These are phyloP conservation scores for Gisinianus flammeolus DNA, from an alignment of 2,888 invertebrate species.

Conservation along the genomic window DNA sequence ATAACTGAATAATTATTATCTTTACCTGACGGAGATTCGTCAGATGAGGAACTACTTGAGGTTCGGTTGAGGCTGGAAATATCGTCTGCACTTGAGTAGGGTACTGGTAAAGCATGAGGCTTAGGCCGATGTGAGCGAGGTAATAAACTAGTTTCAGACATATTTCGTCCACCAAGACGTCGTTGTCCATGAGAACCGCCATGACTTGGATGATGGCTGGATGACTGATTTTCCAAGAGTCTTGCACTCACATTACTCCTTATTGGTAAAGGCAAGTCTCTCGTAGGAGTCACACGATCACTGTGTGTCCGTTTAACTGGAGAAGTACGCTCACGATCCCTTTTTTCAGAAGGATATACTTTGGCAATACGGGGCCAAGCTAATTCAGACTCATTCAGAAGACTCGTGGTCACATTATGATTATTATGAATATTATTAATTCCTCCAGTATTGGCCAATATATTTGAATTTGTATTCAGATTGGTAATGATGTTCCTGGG, in stretches of 20 bases:
- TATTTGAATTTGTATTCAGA: no score
- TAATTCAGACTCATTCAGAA: slow-evolving; percentile 47
- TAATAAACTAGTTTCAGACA: slow-evolving; percentile 49
- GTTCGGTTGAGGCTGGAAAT: slow-evolving; percentile 80
- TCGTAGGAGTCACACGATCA: slow-evolving; percentile 55
- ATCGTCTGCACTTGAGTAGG: slow-evolving; percentile 80
- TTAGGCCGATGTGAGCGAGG: slow-evolving; percentile 36
- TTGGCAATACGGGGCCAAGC: slow-evolving; percentile 57
- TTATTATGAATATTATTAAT: slow-evolving; percentile 17
- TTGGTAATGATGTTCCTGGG: not conserved
- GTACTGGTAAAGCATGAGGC: slow-evolving; percentile 40
- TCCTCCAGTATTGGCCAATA: slow-evolving; percentile 45
- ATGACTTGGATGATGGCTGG: slow-evolving; percentile 4
- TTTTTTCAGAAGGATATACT: slow-evolving; percentile 56
- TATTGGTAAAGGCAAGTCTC: slow-evolving; percentile 43
- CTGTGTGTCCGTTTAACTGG: slow-evolving; percentile 58
- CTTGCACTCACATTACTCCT: not conserved
- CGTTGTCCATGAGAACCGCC: slow-evolving; percentile 22
- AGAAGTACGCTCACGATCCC: slow-evolving; percentile 40
- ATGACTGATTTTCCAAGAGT: not conserved
- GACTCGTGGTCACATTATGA: not conserved
- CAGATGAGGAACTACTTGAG: slow-evolving; percentile 81
- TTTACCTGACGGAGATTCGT: slow-evolving; percentile 67
- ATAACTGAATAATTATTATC: not conserved
- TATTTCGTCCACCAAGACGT: slow-evolving; percentile 44